Conservation (phyloP, 2,113 vertebrate genomes). For the Nymphicus hollandicus region DNA sequence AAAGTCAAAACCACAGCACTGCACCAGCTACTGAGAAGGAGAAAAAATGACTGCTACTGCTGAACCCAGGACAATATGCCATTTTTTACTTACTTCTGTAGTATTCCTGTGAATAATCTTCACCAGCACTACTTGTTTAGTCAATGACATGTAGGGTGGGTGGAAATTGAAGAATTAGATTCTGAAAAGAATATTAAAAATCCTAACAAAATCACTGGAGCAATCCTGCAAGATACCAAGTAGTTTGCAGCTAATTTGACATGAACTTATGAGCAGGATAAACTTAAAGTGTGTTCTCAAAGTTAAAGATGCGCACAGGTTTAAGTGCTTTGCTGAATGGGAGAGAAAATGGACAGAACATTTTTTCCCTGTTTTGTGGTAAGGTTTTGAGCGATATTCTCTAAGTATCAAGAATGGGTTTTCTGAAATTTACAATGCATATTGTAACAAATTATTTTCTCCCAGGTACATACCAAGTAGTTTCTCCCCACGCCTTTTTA, state of each 20-base stretch:
- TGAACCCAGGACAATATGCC: too few relatives aligned
- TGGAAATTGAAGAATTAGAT: background rate
- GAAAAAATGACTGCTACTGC: too few relatives aligned
- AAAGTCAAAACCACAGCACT: too few relatives aligned
- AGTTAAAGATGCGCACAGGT: background rate
- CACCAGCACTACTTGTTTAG: background rate
- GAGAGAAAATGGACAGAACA: background rate
- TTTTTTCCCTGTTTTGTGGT: background rate
- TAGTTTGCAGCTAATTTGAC: background rate
- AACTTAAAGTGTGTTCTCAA: background rate
- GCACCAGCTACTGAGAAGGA: too few relatives aligned
- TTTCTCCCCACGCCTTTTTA: background rate
- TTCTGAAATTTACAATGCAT: background rate
- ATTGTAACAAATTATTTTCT: background rate
- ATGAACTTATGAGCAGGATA: background rate
- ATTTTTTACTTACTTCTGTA: background rate
- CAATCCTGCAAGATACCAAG: background rate
- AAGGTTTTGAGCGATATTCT: background rate
- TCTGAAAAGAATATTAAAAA: background rate
- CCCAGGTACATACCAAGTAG: background rate
- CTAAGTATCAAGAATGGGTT: background rate
- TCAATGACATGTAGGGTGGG: background rate
- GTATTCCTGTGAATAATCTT: background rate
- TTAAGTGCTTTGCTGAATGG: background rate
- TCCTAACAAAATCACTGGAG: background rate